A percentile compares a stretch with the other conserved stretches of the same genome.
Conservation (phyloP, 1,140 invertebrate genomes). For the Drosophila kurseongensis region DNA sequence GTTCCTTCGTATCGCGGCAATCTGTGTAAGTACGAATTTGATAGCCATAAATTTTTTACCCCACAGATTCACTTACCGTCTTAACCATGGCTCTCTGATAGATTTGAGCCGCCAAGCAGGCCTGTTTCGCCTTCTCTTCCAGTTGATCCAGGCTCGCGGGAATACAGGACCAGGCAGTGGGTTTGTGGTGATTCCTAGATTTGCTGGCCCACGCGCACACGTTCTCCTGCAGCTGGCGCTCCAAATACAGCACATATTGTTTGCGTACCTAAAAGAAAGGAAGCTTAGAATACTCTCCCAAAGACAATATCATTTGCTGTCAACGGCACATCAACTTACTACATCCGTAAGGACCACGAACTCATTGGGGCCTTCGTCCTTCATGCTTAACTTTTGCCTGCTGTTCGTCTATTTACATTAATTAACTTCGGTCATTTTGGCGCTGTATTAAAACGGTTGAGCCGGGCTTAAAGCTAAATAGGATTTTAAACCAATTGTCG, state of each 20-base stretch:
- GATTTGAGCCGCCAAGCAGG: constrained; percentile 65
- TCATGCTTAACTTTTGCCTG: constrained; percentile 25
- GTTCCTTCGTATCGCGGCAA: constrained; percentile 58
- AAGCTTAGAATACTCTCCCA: not conserved
- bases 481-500: constrained; percentile 29
- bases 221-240: constrained; percentile 75
- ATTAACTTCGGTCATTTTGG: constrained; percentile 22
- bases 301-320: not conserved
- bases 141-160: constrained; percentile 47
- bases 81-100: constrained; percentile 80
- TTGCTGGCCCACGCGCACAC: constrained; percentile 57
- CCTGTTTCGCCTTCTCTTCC: constrained; percentile 63
- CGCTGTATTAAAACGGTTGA: not conserved
- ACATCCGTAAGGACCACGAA: constrained; percentile 66
- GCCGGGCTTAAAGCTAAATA: constrained; percentile 15
- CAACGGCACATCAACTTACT: no score
- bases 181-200: constrained; percentile 65
- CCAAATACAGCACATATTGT: constrained; percentile 71
- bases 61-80: constrained; percentile 37
- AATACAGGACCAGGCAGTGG: constrained; percentile 63
- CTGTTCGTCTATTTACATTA: constrained; percentile 1
- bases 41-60: not conserved
- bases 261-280: constrained; percentile 63
- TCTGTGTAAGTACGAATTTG: constrained; percentile 28
- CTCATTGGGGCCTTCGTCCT: constrained; percentile 33